phyloP scores from a whole-genome alignment of 2,888 invertebrate species.

The Caprella mutica region DNA sequence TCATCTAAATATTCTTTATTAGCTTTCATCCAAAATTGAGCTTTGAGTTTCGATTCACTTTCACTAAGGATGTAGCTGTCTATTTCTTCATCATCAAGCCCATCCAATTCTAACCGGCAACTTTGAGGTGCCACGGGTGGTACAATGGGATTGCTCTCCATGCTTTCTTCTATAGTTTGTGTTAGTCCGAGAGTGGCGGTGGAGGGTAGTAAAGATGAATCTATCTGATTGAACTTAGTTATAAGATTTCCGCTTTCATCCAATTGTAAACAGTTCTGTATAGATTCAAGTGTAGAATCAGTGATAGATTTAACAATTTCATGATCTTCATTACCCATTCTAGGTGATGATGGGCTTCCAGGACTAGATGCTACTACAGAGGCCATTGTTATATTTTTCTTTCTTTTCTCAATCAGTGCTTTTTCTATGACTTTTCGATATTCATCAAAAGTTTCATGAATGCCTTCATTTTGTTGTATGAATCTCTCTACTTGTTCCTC shows the following conservation, averaged over 20 bases:
- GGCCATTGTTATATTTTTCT: slow-evolving; percentile 36
- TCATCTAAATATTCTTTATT: slow-evolving; percentile 78
- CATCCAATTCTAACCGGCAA: slow-evolving; percentile 55
- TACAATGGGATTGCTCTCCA: slow-evolving; percentile 26
- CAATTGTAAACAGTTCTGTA: slow-evolving; percentile 40
- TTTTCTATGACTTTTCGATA: slow-evolving; percentile 77
- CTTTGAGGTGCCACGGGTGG: slow-evolving; percentile 37
- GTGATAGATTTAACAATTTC: slow-evolving; percentile 44
- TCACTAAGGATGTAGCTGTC: slow-evolving; percentile 71
- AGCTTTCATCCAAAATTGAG: slow-evolving; percentile 70
- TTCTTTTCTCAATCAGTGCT: slow-evolving; percentile 53
- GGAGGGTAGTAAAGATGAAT: slow-evolving; percentile 37
- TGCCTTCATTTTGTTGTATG: slow-evolving; percentile 42
- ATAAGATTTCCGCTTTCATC: too few species aligned
- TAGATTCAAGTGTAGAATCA: slow-evolving; percentile 44
- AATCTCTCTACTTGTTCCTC: slow-evolving; percentile 61
- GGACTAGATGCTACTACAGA: too few species aligned
- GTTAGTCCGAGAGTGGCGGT: slow-evolving; percentile 40
- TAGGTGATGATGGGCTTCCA: slow-evolving; percentile 13
- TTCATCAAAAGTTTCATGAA: slow-evolving; percentile 52
- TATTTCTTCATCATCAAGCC: slow-evolving; percentile 79
- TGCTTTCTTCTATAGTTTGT: slow-evolving; percentile 39
- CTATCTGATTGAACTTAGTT: too few species aligned
- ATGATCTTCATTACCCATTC: slow-evolving; percentile 38
- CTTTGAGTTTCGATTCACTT: slow-evolving; percentile 68